Percentiles rank a stretch among this genome's conserved stretches.
phyloP scores from a whole-genome alignment of 2,797 vertebrate species.

The Neosilurus hyrtlii region DNA sequence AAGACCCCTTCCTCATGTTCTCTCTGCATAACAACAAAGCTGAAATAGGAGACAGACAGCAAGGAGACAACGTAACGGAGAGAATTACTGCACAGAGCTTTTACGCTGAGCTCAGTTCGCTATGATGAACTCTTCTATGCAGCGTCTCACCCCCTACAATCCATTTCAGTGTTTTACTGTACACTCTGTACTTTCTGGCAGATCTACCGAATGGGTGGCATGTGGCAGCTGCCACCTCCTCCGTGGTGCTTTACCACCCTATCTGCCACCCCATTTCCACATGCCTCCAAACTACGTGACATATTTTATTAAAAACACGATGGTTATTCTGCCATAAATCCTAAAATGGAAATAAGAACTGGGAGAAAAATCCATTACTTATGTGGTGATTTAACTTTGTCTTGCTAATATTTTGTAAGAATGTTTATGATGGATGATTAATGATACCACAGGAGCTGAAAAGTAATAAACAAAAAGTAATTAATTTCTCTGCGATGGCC shows the following conservation, averaged over 20 bases:
- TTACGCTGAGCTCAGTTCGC: conserved; percentile 31
- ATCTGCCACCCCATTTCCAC: background rate
- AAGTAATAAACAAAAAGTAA: background rate
- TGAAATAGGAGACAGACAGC: conserved; percentile 32
- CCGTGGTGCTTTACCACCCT: conserved; percentile 1
- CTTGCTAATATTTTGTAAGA: background rate
- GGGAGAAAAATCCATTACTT: background rate
- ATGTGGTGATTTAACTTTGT: background rate
- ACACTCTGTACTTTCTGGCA: conserved; percentile 5
- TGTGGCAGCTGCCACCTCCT: conserved; percentile 8
- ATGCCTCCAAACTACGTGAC: background rate
- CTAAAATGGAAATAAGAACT: background rate
- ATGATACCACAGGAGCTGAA: background rate
- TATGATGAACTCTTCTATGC: conserved; percentile 11
- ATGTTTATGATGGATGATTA: background rate
- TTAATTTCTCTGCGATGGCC: too few species aligned
- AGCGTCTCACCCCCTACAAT: background rate
- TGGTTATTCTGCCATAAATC: background rate
- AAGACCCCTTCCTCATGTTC: conserved; percentile 15
- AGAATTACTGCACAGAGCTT: conserved; percentile 25
- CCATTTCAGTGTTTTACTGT: conserved; percentile 5
- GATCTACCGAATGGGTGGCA: background rate
- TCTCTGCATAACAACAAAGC: conserved; percentile 42
- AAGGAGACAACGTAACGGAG: background rate
- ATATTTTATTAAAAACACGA: background rate